These are phyloP conservation scores for Drosophila tropicalis DNA, from an alignment of 1,140 invertebrate genomes.

Conservation along the genomic window DNA sequence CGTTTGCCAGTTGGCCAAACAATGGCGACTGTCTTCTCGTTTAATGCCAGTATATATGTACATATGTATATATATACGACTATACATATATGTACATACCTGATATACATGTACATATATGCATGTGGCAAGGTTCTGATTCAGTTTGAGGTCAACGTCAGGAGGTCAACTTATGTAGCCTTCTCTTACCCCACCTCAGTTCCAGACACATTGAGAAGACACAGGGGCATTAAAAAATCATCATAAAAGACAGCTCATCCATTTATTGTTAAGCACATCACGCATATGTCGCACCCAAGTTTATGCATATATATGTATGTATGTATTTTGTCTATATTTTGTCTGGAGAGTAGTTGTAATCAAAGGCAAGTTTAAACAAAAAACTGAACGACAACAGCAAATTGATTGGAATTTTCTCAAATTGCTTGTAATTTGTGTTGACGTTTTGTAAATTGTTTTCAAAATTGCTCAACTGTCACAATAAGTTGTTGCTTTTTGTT, in stretches of 20 bases:
- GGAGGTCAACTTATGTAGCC: not conserved
- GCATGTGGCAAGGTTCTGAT: not conserved
- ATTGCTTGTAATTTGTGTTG: constrained; percentile 69
- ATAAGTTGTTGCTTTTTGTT: constrained; percentile 34
- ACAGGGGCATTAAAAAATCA: constrained; percentile 2
- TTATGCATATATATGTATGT: not conserved
- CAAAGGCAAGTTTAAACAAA: constrained; percentile 14
- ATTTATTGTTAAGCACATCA: constrained; percentile 10
- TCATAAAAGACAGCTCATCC: constrained; percentile 7
- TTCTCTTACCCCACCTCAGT: not conserved
- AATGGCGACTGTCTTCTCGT: not conserved
- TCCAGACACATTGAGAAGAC: not conserved
- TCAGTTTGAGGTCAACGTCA: constrained; percentile 16
- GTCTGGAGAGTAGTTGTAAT: not conserved
- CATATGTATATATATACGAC: not conserved
- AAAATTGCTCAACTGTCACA: constrained; percentile 44
- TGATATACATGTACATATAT: too few species aligned
- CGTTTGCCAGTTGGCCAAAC: constrained; percentile 11
- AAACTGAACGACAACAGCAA: constrained; percentile 21
- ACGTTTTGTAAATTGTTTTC: constrained; percentile 63
- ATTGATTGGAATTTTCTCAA: constrained; percentile 59
- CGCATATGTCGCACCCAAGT: constrained; percentile 8
- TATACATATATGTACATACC: not conserved
- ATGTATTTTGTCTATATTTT: not conserved
- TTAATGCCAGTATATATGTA: not conserved